Base-by-base conservation (phyloP, 2,113 vertebrate genomes). In the Amblyopsis rosae region DNA sequence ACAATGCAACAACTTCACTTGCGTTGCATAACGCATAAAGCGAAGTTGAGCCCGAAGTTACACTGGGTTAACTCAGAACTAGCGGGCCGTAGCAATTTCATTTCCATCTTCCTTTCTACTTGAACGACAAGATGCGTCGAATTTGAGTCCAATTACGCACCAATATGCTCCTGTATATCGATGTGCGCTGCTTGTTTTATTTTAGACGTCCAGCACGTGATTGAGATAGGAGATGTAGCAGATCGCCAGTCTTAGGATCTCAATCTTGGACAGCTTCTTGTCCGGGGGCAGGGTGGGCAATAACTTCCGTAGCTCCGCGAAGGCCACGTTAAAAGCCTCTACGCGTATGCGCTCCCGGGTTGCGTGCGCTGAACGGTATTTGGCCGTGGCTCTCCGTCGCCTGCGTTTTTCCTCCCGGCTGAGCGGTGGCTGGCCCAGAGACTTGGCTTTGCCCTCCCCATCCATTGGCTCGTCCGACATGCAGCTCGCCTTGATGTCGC, bases 361-460 rank as follows among this genome's bases (percentile, higher is more conserved):
- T 67, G 92, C 90, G 68, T 85, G 89, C 47, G 89, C 91, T 65
- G 93, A 92, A 72, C 94, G 93, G 73, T 92, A 93, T 73, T 93
- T 95, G 68, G 86, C 83, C 5, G 87, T 91, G 62, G 87, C 80
- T 3, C 91, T 71, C 73, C 93, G 80, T 88, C 96, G 83, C 71
- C 96, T 86, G 19, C 95, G 91, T 86, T 96, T 97, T 90, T 96
- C 96, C 83, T 97, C 96, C 0, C 96, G 84, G 90, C 93, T 96
- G 55, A 96, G 91, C 60, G 93, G 93, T 73, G 90, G 93, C 1
- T 95, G 94, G 65, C 92, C 85, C 45, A 92, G 90, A 48, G 93
- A 90, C 58, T 84, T 93, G 60, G 85, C 53, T 48, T 93, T 0
- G 65, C 93, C 0, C 79, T 93, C 94, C 46, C 89, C 0, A 62